These are phyloP conservation scores for Pygmarrhopalites habei DNA, from an alignment of 1,140 invertebrate genomes.

Conservation along the genomic window DNA sequence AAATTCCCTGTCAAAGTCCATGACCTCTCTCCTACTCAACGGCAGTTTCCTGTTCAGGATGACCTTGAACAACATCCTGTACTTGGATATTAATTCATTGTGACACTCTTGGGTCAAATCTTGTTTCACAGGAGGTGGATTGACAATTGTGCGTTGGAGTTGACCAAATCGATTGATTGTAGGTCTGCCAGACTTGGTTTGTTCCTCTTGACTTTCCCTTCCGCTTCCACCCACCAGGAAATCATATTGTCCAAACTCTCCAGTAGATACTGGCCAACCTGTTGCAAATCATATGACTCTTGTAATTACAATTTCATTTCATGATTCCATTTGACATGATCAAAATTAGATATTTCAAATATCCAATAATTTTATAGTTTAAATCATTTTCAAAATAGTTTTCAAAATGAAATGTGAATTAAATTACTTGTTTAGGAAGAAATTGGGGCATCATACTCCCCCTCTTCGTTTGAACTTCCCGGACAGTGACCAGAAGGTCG, in stretches of 20 bases:
- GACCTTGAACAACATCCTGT: slow-evolving; percentile 1
- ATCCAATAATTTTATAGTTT: too few species aligned
- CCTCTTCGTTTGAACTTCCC: background rate
- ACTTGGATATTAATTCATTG: background rate
- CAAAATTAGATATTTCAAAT: too few species aligned
- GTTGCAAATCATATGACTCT: background rate
- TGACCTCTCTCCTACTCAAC: slow-evolving; percentile 15
- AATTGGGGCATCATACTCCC: background rate
- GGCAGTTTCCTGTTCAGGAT: slow-evolving; percentile 16
- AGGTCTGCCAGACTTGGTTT: background rate
- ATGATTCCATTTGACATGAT: too few species aligned
- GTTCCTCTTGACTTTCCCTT: background rate
- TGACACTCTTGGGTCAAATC: background rate
- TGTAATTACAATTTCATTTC: background rate
- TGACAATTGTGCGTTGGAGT: too few species aligned
- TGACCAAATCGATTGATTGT: too few species aligned
- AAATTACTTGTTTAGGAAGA: too few species aligned
- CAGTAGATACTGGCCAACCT: slow-evolving; percentile 13
- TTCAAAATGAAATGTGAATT: too few species aligned
- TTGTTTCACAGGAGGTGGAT: too few species aligned
- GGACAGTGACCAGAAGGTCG: background rate
- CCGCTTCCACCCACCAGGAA: background rate
- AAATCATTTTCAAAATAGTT: too few species aligned
- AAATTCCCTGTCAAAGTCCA: slow-evolving; percentile 24
- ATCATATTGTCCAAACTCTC: slow-evolving; percentile 5